These are phyloP conservation scores for Yasuhikotakia modesta DNA, from an alignment of 2,797 vertebrate species.

Conservation along the genomic window DNA sequence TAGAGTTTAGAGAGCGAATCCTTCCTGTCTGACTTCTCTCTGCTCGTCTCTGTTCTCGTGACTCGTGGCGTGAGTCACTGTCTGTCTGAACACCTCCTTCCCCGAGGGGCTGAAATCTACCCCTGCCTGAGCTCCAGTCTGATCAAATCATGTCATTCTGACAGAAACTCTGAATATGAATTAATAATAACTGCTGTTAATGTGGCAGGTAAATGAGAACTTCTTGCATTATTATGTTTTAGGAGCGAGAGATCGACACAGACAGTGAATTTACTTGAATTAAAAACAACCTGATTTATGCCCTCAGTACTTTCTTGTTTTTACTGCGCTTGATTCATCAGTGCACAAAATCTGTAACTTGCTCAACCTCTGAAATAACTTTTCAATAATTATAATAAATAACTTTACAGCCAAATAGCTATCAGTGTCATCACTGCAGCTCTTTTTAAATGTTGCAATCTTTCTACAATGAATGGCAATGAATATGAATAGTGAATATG, in stretches of 20 bases:
- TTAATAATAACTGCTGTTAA: background rate
- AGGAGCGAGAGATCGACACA: background rate
- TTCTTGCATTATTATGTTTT: background rate
- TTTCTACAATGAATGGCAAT: no score
- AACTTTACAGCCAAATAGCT: no score
- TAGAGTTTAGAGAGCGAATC: constrained; percentile 12
- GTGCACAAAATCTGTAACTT: no score
- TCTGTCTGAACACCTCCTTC: background rate
- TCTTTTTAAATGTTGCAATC: no score
- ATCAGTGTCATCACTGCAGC: no score
- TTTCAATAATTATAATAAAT: background rate
- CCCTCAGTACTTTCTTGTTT: no score
- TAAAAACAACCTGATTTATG: no score
- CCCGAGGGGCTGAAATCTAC: constrained; percentile 16
- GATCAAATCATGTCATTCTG: background rate
- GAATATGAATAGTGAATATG: no score
- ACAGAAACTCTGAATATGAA: no score
- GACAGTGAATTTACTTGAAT: no score
- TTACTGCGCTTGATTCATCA: no score
- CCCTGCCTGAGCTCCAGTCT: background rate
- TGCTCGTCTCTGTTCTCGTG: constrained; percentile 14
- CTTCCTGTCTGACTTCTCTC: constrained; percentile 22
- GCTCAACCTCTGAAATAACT: background rate
- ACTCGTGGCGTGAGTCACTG: background rate
- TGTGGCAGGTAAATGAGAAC: background rate